These are phyloP conservation scores for Muscidifurax raptorellus DNA, from an alignment of 1,140 invertebrate genomes.

Conservation along the genomic window DNA sequence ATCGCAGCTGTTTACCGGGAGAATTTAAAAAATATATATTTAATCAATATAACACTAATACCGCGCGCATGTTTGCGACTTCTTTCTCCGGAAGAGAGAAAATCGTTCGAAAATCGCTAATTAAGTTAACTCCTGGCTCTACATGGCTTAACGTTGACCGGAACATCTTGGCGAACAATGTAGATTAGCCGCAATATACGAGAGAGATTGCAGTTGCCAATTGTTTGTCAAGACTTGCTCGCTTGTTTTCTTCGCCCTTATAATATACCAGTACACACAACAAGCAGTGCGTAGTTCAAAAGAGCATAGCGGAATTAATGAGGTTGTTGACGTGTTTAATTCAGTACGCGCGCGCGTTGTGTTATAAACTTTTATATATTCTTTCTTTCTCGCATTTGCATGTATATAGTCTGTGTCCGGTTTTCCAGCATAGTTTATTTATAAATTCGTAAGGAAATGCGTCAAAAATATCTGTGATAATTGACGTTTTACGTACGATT, in stretches of 20 bases:
- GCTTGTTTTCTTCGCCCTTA: neutral
- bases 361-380: neutral
- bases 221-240: slow-evolving; percentile 17
- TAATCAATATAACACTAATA: no score
- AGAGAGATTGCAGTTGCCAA: neutral
- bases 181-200: neutral
- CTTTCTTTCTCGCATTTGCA: no score
- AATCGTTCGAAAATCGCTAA: neutral
- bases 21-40: no score
- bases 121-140: neutral
- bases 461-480: no score
- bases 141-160: neutral
- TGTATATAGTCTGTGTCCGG: no score
- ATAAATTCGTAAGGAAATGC: no score
- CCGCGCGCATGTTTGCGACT: no score
- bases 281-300: neutral
- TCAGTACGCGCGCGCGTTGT: neutral
- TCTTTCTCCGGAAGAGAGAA: neutral
- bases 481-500: neutral
- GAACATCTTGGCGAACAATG: neutral
- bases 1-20: no score
- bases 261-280: neutral
- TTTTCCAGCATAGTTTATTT: no score
- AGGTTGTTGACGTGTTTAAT: slow-evolving; percentile 32
- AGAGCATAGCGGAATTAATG: neutral